These are phyloP conservation scores for Porites rus DNA, from an alignment of 92 coral and sea anemone species.

Conservation along the genomic window DNA sequence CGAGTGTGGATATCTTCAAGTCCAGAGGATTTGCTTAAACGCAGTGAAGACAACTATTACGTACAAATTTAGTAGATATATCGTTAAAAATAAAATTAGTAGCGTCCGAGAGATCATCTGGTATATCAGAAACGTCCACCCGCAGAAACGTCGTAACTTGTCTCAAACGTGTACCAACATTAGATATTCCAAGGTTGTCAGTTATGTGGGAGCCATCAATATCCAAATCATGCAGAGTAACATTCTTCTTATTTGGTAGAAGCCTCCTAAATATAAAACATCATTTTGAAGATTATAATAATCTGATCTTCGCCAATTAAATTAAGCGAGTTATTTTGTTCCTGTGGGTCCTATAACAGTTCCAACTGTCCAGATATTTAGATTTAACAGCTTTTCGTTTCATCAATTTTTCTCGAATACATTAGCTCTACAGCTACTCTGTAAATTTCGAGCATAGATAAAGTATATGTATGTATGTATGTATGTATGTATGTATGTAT, in stretches of 20 bases:
- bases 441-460: too few species aligned
- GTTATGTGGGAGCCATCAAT: slow-evolving; percentile 13
- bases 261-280: slow-evolving; percentile 47
- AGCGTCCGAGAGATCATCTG: not conserved
- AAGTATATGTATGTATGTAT: too few species aligned
- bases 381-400: slow-evolving; percentile 61
- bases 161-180: slow-evolving; percentile 31
- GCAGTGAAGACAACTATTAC: slow-evolving; percentile 56
- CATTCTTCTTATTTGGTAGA: slow-evolving; percentile 49
- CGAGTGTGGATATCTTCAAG: slow-evolving; percentile 56
- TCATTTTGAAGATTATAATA: slow-evolving; percentile 53
- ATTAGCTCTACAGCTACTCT: too few species aligned
- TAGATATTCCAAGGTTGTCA: slow-evolving; percentile 26
- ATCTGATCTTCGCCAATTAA: slow-evolving; percentile 54
- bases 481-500: too few species aligned
- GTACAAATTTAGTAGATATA: slow-evolving; percentile 55
- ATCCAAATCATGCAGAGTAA: slow-evolving; percentile 27
- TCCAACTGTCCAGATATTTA: slow-evolving; percentile 54
- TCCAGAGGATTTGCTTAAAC: slow-evolving; percentile 60
- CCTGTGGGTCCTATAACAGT: slow-evolving; percentile 42
- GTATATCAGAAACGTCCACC: slow-evolving; percentile 6
- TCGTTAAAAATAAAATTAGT: slow-evolving; percentile 33
- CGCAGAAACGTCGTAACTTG: not conserved
- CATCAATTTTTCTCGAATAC: not conserved
- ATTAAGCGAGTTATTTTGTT: slow-evolving; percentile 48